Base-by-base conservation (phyloP, 2,888 invertebrate genomes). In the Pantelozetes paolii region DNA sequence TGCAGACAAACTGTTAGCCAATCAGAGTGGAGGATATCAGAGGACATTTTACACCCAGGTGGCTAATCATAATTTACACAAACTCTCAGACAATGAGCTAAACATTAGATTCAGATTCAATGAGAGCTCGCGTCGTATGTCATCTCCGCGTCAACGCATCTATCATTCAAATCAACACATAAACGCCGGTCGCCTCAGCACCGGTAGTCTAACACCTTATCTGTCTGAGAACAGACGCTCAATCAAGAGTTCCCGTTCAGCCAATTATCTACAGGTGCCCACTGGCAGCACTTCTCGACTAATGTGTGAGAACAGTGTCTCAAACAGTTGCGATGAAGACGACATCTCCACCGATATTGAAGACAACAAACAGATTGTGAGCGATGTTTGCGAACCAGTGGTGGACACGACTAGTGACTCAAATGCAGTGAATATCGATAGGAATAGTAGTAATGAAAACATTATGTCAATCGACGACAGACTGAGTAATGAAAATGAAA, bases 201-300 rank as follows among this genome's bases (percentile, higher is more conserved):
- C 62, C 3, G 30, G 62, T 15, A 62, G 62, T 30, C 18, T 62
- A 3, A 62, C 62, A 2, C 62, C 62, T 9, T 62, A 62, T 30
- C 9, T 62, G 32, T 20, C 9, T 9, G 28, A 28, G 1, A 62
- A 6, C 15, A 28, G 30, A 2, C 32, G 62, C 6, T 11, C 30
- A 28, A 62, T 62, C 18, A 62, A 62, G 62, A 9, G 62, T 30
- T 62, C 62, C 8, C 30, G 11, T 2, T 62, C 62, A 15, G 62
- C 30, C 32, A 62, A 62, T 23, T 62, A 30, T 62, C 62, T 62
- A 15, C 62, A 62, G 32, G 62, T 62, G 62, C 62, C 62, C 28
- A 62, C 30, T 54, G 54, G 26, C 32, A 62, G 62, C 15, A 62
- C 30, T 30, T 62, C 62, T 8, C 5, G n/a, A 11, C 62, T 62